These are phyloP conservation scores for Rosalia funebris DNA, from an alignment of 2,888 invertebrate species.

Conservation along the genomic window DNA sequence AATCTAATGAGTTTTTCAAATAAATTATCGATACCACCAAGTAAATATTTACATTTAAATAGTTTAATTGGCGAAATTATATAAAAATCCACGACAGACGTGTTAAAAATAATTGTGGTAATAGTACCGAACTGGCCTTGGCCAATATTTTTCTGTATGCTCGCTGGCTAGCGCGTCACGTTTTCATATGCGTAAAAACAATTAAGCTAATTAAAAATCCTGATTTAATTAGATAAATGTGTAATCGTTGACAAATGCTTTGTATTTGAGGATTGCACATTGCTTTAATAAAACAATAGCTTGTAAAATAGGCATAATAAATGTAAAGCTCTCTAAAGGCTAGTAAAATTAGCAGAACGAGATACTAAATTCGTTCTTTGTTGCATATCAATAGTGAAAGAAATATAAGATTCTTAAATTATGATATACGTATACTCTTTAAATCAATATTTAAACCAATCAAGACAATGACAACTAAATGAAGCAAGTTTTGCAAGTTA, in stretches of 20 bases:
- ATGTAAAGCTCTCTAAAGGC: too few relatives aligned
- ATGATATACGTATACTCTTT: too few relatives aligned
- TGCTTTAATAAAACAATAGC: too few relatives aligned
- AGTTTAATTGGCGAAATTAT: slow-evolving; percentile 24
- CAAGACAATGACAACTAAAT: too few relatives aligned
- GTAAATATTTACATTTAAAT: slow-evolving; percentile 26
- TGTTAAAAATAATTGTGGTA: slow-evolving; percentile 35
- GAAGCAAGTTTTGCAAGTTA: too few relatives aligned
- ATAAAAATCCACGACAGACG: slow-evolving; percentile 6
- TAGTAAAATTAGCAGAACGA: too few relatives aligned
- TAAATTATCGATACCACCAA: slow-evolving; percentile 8
- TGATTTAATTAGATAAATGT: slow-evolving; percentile 9
- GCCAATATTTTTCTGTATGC: slow-evolving; percentile 25
- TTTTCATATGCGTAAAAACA: slow-evolving; percentile 13
- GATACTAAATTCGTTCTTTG: too few relatives aligned
- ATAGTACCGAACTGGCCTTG: slow-evolving; percentile 31
- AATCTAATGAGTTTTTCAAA: slow-evolving; percentile 22
- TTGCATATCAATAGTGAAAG: too few relatives aligned
- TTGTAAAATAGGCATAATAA: too few relatives aligned
- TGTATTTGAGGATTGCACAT: neutral
- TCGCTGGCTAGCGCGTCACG: neutral
- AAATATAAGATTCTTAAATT: too few relatives aligned
- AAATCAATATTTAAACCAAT: too few relatives aligned
- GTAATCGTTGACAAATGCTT: neutral
- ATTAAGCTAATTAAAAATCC: slow-evolving; percentile 8